Evolutionary conservation across 2,113 vertebrate species (phyloP).

Genomic region (Tursiops truncatus): DNA sequence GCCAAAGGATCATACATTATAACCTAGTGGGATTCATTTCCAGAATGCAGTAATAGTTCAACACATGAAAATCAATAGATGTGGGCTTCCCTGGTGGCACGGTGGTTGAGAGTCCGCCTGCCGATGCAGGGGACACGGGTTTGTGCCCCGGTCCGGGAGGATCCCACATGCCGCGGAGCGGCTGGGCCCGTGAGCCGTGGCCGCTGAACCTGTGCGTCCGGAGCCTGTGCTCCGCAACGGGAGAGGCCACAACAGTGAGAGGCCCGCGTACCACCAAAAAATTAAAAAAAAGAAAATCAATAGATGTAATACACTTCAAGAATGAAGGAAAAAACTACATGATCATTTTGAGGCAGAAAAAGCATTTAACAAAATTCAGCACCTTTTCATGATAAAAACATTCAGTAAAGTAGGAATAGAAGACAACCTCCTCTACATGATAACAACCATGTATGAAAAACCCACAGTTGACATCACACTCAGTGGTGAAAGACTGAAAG

Average conservation of each 20-base stretch:
- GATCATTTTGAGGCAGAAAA: not conserved
- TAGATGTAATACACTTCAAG: not conserved
- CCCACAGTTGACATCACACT: not conserved
- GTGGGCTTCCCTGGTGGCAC: too few relatives aligned
- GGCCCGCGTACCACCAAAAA: too few relatives aligned
- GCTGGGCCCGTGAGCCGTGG: too few relatives aligned
- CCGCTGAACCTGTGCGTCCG: too few relatives aligned
- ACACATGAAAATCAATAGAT: not conserved
- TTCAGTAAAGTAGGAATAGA: not conserved
- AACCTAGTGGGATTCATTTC: not conserved
- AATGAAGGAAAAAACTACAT: constrained; percentile 9
- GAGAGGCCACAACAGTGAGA: too few relatives aligned
- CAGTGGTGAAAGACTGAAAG: not conserved
- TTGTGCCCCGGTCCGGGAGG: too few relatives aligned
- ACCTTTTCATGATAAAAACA: constrained; percentile 24
- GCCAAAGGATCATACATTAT: not conserved
- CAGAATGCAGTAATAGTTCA: not conserved
- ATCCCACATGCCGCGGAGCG: too few relatives aligned
- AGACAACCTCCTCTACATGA: not conserved
- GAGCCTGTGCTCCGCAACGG: too few relatives aligned
- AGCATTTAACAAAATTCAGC: not conserved
- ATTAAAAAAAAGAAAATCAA: not conserved
- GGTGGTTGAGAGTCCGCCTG: too few relatives aligned
- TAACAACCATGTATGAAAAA: not conserved
- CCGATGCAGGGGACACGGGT: too few relatives aligned